These are phyloP conservation scores for Drosophila quinaria DNA, from an alignment of 2,888 invertebrate species.

Conservation along the genomic window DNA sequence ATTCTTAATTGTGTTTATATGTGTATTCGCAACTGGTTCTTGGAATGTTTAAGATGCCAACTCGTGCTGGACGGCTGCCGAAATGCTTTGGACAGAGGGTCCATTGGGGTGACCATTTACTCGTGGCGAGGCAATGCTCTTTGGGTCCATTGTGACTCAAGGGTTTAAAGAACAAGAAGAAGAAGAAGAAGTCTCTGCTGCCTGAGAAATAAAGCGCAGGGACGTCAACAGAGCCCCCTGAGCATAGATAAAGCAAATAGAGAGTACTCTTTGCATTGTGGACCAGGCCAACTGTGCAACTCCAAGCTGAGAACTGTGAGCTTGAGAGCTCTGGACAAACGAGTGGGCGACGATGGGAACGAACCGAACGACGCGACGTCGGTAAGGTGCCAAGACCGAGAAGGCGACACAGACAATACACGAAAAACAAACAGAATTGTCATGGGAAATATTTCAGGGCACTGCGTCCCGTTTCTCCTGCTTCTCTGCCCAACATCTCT, in stretches of 20 bases:
- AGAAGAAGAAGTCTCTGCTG: conserved; percentile 33
- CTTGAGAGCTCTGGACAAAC: conserved; percentile 45
- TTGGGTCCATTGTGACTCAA: conserved; percentile 32
- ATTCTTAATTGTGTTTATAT: background rate
- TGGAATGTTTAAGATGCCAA: conserved; percentile 61
- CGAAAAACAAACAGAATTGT: conserved; percentile 82
- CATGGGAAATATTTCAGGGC: conserved; percentile 80
- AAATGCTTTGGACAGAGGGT: conserved; percentile 15
- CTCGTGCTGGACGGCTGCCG: conserved; percentile 64
- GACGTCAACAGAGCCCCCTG: conserved; percentile 23
- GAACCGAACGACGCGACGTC: conserved; percentile 26
- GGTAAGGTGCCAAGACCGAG: conserved; percentile 65
- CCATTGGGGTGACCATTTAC: conserved; percentile 42
- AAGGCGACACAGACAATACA: conserved; percentile 69
- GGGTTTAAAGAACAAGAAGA: conserved; percentile 35
- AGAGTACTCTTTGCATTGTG: conserved; percentile 45
- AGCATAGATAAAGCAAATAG: conserved; percentile 73
- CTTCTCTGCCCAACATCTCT: conserved; percentile 7
- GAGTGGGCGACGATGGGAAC: conserved; percentile 74
- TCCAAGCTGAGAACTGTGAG: conserved; percentile 31
- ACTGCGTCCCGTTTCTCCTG: conserved; percentile 48
- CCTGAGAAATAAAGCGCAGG: conserved; percentile 60
- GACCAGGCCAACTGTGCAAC: conserved; percentile 37
- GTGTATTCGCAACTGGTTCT: conserved; percentile 50
- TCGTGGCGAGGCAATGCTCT: conserved; percentile 15